Conservation (phyloP, 2,797 vertebrate genomes). For the Vespertilio murinus region DNA sequence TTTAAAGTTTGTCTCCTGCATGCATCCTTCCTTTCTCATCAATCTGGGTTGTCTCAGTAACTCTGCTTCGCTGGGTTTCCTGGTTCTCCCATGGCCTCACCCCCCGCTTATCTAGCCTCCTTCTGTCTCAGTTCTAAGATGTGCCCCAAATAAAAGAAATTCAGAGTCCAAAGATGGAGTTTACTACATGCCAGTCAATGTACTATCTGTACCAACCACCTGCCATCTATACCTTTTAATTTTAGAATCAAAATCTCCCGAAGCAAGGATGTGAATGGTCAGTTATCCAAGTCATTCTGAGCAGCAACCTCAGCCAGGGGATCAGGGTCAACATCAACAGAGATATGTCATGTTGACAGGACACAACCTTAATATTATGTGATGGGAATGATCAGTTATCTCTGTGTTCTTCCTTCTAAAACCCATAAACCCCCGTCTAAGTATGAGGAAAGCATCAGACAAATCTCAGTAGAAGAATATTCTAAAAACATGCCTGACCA, state of each 20-base stretch:
- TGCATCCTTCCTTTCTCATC: too few species aligned
- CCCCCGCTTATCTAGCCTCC: too few species aligned
- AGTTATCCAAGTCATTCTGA: background rate
- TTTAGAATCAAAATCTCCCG: background rate
- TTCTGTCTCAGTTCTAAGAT: too few species aligned
- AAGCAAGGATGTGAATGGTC: background rate
- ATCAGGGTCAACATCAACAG: background rate
- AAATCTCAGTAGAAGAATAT: background rate
- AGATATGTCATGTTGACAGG: background rate
- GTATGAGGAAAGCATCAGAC: background rate
- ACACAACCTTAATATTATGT: too few species aligned
- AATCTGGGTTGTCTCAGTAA: too few species aligned
- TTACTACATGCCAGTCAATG: background rate
- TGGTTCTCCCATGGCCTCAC: too few species aligned
- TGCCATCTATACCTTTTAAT: background rate
- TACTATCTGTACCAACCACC: background rate
- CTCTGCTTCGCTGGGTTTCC: too few species aligned
- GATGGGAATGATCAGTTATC: background rate
- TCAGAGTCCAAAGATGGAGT: background rate
- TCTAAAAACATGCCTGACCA: background rate
- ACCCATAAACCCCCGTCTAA: background rate
- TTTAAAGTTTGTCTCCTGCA: too few species aligned
- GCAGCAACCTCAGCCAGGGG: too few species aligned
- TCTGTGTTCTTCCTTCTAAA: background rate
- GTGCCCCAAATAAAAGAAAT: background rate